Base-by-base conservation (phyloP, 2,888 invertebrate species). In the Plebejus anna region DNA sequence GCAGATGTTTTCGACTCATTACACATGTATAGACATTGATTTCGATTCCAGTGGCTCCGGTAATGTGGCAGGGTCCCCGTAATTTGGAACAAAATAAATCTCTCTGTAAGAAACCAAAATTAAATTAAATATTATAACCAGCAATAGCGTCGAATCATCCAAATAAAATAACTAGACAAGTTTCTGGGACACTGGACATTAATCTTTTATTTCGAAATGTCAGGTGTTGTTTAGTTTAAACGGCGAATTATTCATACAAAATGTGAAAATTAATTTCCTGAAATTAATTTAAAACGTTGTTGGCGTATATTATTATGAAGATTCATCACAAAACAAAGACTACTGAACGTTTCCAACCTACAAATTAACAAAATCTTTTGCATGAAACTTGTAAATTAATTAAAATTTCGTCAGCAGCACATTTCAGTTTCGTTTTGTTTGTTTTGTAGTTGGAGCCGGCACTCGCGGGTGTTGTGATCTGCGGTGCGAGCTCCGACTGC, bases 1-100 rank as follows among this genome's bases (percentile, higher is more conserved):
- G 28, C 61, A 61, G 61, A 11, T 61, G 61, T 61, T 61, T 61
- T 28, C 61, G 61, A 61, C 11, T 61, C 61, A 61, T 61, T 61
- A 61, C 2, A 61, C 28, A 28, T 61, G 61, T 61, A 61, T 61
- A 61, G 61, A 61, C 61, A n/a, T 59, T 59, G 59, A 59, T 59
- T 59, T 59, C 59, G 59, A 2, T 59, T 22, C 59, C 59, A 59
- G 22, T 22, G 61, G 61, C 22, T 61, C 61, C 28, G 28, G 9
- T 61, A 28, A 61, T 61, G 28, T 61, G 11, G 11, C 28, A 9
- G 7, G 2, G 22, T 16, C 2, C 28, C 22, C 61, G 22, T 9
- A 1, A 61, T 11, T 22, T 61, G 61, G 61, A 61, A 28, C 28
- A 11, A 28, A 59, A 59, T 59, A 59, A 22, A 6, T 59, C 22